Conservation (phyloP, 2,113 vertebrate genomes). For the Garra rufa region DNA sequence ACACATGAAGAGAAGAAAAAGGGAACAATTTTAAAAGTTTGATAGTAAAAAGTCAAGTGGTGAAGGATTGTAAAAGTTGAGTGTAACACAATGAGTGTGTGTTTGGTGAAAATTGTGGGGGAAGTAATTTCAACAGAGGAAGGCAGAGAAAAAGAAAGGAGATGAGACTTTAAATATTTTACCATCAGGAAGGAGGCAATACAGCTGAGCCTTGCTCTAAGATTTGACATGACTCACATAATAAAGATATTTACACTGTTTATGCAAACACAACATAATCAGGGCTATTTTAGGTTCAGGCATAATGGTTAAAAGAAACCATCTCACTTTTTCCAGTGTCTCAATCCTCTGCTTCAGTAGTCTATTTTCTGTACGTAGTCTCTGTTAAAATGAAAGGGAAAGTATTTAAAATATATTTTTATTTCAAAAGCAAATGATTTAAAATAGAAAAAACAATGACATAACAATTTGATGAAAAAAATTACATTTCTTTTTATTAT, state of each 20-base stretch:
- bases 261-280: not conserved
- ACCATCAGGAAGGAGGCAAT: constrained; percentile 5
- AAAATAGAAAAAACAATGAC: not conserved
- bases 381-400: constrained; percentile 66
- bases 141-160: constrained; percentile 22
- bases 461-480: too few relatives aligned
- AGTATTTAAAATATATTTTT: not conserved
- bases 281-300: not conserved
- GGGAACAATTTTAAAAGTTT: not conserved
- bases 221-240: constrained; percentile 1
- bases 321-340: constrained; percentile 91
- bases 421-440: not conserved
- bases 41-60: not conserved
- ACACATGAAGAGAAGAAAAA: not conserved
- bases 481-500: not conserved
- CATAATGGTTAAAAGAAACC: not conserved
- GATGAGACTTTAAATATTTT: constrained; percentile 20
- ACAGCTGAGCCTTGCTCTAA: not conserved
- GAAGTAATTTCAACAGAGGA: constrained; percentile 16
- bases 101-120: constrained; percentile 25
- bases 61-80: not conserved
- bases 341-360: constrained; percentile 95
- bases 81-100: not conserved
- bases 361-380: constrained; percentile 91
- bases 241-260: not conserved